These are phyloP conservation scores for Creontiades dilutus DNA, from an alignment of 2,888 invertebrate species.

Conservation along the genomic window DNA sequence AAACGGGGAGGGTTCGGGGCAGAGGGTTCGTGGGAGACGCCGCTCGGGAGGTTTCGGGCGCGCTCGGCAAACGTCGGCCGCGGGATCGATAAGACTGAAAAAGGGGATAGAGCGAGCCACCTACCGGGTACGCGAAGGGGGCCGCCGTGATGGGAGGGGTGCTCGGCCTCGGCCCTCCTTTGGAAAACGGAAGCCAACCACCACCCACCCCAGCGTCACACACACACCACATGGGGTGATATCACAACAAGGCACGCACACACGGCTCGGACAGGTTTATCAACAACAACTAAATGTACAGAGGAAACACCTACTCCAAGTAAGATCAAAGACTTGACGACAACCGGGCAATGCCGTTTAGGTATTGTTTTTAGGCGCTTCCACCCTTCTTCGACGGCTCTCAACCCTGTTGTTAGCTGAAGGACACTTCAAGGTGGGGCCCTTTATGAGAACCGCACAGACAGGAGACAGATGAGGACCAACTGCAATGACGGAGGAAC, in stretches of 20 bases:
- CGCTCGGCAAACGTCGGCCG: slow-evolving; percentile 25
- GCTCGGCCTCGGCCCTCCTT: neutral
- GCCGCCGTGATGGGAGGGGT: slow-evolving; percentile 35
- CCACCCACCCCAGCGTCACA: slow-evolving; percentile 29
- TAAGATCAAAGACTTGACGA: slow-evolving; percentile 13
- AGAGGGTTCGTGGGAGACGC: slow-evolving; percentile 43
- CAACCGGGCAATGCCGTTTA: neutral
- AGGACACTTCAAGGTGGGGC: neutral
- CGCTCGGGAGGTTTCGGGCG: slow-evolving; percentile 35
- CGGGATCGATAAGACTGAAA: slow-evolving; percentile 54
- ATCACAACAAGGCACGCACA: neutral
- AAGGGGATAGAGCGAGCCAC: slow-evolving; percentile 60
- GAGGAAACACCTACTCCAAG: slow-evolving; percentile 23
- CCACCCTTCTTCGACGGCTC: neutral
- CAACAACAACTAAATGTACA: slow-evolving; percentile 23
- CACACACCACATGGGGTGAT: neutral
- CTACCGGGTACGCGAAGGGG: neutral
- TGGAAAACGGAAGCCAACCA: slow-evolving; percentile 36
- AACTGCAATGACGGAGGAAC: neutral
- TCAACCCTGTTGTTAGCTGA: neutral
- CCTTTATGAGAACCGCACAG: neutral
- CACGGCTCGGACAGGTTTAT: neutral
- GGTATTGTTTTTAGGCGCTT: slow-evolving; percentile 24
- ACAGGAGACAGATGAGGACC: neutral
- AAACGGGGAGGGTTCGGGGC: slow-evolving; percentile 45